Evolutionary conservation across 2,113 vertebrate genomes (phyloP).

Genomic region (Jaculus jaculus): DNA sequence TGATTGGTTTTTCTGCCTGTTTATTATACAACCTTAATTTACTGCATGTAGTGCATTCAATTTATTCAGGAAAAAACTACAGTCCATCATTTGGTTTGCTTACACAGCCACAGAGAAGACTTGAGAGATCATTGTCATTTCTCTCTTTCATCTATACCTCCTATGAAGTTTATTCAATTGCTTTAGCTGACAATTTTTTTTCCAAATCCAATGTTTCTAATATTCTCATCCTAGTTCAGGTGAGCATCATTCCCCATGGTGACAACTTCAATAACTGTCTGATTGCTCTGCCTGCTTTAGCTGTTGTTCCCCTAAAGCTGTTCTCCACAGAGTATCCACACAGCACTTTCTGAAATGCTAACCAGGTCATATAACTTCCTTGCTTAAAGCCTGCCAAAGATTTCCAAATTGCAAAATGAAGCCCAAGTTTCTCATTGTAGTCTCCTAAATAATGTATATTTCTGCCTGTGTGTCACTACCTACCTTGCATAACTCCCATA

Average conservation of each 20-base stretch:
- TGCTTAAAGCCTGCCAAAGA: conserved; percentile 23
- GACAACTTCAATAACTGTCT: background rate
- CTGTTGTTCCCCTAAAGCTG: background rate
- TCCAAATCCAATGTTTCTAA: background rate
- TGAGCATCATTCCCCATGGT: background rate
- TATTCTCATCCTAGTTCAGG: background rate
- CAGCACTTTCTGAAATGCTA: background rate
- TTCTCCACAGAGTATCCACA: background rate
- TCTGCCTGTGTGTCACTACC: background rate
- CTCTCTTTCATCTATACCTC: background rate
- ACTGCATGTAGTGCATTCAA: background rate
- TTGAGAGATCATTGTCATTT: background rate
- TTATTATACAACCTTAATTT: conserved; percentile 17
- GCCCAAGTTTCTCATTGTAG: background rate
- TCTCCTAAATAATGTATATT: background rate
- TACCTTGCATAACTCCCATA: background rate
- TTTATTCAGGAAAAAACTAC: background rate
- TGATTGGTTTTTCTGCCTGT: background rate
- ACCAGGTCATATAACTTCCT: background rate
- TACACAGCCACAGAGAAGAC: background rate
- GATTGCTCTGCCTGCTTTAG: background rate
- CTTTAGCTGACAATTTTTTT: background rate
- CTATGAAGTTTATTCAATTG: background rate
- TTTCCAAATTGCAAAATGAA: conserved; percentile 1
- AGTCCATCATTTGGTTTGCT: background rate